Evolutionary conservation across 2,888 invertebrate species (phyloP), one percentile per base, ranked within the genome.

Genomic region (Scaptomyza parva): DNA sequence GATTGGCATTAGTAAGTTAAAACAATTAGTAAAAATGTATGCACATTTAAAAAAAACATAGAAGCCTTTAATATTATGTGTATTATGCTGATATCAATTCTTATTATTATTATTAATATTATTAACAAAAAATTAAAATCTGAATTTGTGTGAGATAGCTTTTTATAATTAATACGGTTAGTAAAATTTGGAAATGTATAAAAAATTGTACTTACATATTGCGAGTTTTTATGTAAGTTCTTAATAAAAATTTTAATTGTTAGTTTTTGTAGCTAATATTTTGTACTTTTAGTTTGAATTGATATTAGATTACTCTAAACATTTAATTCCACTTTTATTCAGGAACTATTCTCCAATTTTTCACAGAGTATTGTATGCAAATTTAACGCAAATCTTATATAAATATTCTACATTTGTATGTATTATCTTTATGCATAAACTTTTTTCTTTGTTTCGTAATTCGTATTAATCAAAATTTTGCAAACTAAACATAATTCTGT

Each of bases 401-500:
- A 37, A 8, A 7, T 17, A 37, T 17, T 33, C 9, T 18, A 40
- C 12, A 40, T 18, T 0, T 30, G 11, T 22, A 22, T 35, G 18
- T 18, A 26, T 17, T 18, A 26, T 17, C 3, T 33, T 9, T 17
- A 18, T 9, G 12, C 11, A 47, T 40, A 45, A 22, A 35, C 14
- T 28, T 20, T 35, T n/a, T 48, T 14, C 3, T 30, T 24, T 28
- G 18, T 3, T 12, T 35, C 8, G 28, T 28, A 18, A n/a, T 43
- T 54, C 18, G 4, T 24, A n/a, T 44, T 18, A 24, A 24, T 5
- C 7, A 12, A 40, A 45, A 35, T 24, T 17, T 17, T 8, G 22
- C 30, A 11, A n/a, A 30, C 41, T 44, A 26, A 48, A 39, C 66
- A 76, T 73, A 45, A 43, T 73, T 60, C 4, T 57, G 68, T 77